phyloP scores from a whole-genome alignment of 2,797 vertebrate genomes.

The Sebastolobus altivelis region DNA sequence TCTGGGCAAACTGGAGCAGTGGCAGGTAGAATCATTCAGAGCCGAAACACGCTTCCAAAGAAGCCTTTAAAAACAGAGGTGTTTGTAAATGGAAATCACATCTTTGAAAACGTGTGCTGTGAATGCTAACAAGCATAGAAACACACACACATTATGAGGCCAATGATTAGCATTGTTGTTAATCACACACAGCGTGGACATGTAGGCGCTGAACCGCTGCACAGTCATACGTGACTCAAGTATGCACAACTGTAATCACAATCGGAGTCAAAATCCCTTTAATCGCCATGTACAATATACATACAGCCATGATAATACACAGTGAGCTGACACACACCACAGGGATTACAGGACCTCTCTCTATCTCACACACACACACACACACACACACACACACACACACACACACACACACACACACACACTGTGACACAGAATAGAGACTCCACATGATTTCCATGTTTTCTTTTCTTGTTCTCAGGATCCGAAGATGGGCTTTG shows the following conservation, averaged over 20 bases:
- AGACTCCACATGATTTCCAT: not conserved
- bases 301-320: slow-evolving; percentile 35
- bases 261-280: slow-evolving; percentile 39
- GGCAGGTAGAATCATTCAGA: slow-evolving; percentile 64
- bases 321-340: slow-evolving; percentile 26
- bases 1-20: slow-evolving; percentile 62
- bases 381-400: no score
- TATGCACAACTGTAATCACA: slow-evolving; percentile 37
- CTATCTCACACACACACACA: not conserved
- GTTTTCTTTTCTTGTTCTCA: slow-evolving; percentile 55
- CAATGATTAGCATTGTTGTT: slow-evolving; percentile 10
- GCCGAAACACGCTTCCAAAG: slow-evolving; percentile 10
- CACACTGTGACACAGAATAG: not conserved
- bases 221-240: slow-evolving; percentile 17
- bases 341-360: slow-evolving; percentile 44
- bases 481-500: slow-evolving; percentile 98
- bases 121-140: not conserved
- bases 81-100: not conserved
- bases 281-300: slow-evolving; percentile 41
- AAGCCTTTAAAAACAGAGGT: not conserved
- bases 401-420: not conserved
- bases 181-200: not conserved
- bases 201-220: not conserved
- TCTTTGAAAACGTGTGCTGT: not conserved
- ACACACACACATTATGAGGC: not conserved